These are phyloP conservation scores for Oncorhynchus masou DNA, from an alignment of 2,113 vertebrate genomes.

Conservation along the genomic window DNA sequence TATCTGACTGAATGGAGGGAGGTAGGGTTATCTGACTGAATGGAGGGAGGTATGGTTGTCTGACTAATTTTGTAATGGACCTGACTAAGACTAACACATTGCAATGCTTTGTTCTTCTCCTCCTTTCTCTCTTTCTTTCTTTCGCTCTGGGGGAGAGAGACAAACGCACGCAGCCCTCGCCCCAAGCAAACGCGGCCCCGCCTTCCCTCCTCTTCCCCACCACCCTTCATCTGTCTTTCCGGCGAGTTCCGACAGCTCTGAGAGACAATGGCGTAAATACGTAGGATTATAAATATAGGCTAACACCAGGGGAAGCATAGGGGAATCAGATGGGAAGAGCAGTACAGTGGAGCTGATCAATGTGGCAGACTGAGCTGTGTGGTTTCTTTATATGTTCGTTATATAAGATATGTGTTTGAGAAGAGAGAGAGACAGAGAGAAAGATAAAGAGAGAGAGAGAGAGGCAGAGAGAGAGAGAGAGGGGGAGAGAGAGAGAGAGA, in stretches of 20 bases:
- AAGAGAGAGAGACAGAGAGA: too few relatives aligned
- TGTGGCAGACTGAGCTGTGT: constrained; percentile 3
- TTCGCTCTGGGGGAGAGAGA: neutral
- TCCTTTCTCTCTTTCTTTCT: neutral
- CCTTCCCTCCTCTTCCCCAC: neutral
- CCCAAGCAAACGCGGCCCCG: neutral
- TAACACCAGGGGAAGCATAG: constrained; percentile 3
- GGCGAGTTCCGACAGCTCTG: neutral
- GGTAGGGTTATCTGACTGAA: too few relatives aligned
- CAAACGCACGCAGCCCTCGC: neutral
- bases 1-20: too few relatives aligned
- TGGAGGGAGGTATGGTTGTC: constrained; percentile 18
- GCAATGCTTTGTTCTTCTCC: neutral
- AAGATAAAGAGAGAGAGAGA: too few relatives aligned
- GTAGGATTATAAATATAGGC: constrained; percentile 23
- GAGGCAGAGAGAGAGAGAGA: too few relatives aligned
- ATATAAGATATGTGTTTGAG: too few relatives aligned
- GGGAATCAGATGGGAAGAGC: constrained; percentile 3
- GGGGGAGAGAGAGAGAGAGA: too few relatives aligned
- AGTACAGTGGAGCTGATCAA: constrained; percentile 8
- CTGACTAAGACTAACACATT: constrained; percentile 29
- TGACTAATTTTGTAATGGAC: constrained; percentile 34
- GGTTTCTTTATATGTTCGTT: neutral
- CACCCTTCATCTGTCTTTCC: neutral
- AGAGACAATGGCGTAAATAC: constrained; percentile 8